Base-by-base conservation (phyloP, 1,140 invertebrate species). In the Drosophila asahinai region DNA sequence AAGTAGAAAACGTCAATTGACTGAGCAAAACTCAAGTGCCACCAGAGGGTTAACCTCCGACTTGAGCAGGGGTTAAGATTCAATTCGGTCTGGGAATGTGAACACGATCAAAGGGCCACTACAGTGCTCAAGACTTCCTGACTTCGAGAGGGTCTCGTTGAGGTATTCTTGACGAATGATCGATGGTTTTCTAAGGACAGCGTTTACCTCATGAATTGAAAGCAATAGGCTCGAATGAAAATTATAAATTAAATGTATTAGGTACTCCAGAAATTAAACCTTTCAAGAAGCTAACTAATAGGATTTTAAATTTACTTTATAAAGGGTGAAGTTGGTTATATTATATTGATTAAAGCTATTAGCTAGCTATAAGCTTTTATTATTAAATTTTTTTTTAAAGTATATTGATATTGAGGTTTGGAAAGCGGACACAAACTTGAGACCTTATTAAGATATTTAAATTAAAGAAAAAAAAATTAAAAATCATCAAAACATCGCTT, bases 11-110 rank as follows among this genome's bases (percentile, higher is more conserved):
- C 58, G 81, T 82, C 86, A 82, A 86, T 80, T 81, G 81, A 82
- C 64, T 90, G 86, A 71, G 65, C 79, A 80, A 15, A 79, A 75
- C 82, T 90, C 72, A 48, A 90, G 86, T 72, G 79, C 57, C 54
- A 59, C 25, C 45, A 9, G 47, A 49, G 52, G 60, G 67, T 68
- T 71, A 71, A 70, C 67, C 64, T 70, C 62, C 5, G 48, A 57
- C 38, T 63, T 9, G 15, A 9, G 14, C 11, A 60, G 60, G 62
- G 70, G 48, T 55, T 77, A 62, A 49, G 52, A 36, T 17, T 48
- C n/a, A 30, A 40, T 36, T 33, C 27, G 40, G 40, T 55, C 63
- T 54, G 68, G 48, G 60, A 68, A 74, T 22, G 51, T 15, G 61
- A 61, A 77, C 49, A 61, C 36, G 64, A 78, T 71, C 64, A 15